Base-by-base conservation (phyloP, 2,888 invertebrate species). In the Onthophagus sagittarius region DNA sequence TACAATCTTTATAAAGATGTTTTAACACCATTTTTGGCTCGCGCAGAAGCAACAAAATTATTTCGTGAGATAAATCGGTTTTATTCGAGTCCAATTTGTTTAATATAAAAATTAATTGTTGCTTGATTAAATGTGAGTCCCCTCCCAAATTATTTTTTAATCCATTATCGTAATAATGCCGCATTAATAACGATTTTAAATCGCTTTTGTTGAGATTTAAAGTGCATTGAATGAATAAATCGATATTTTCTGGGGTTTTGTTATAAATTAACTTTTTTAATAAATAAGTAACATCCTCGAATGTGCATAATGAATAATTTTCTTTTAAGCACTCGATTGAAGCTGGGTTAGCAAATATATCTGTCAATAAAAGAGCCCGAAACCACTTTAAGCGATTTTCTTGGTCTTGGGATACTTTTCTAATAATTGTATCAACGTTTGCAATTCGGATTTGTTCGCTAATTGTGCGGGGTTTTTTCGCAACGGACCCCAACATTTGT, bases 351-450 rank as follows among this genome's bases (percentile, higher is more conserved):
- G 81, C 73, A 62, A 84, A 82, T 33, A 84, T 74, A 71, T 79
- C 74, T 0, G 80, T 81, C 33, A 79, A 80, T 15, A 85, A 70
- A 15, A 85, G 75, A 5, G 83, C 82, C 72, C 78, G 77, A 76
- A 84, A 85, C 85, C 85, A 85, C 13, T 74, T 76, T 62, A 76
- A 79, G 74, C 84, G 84, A 76, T 83, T 77, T 62, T 75, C 63
- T 1, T 76, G 64, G 76, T 82, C 81, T 75, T 79, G 80, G 73
- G 82, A 78, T 3, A 84, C 76, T 75, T 81, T 82, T 15, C 75
- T 74, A 14, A 85, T 81, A n/a, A 84, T 82, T 5, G 77, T 32
- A 53, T 53, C 39, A 23, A 23, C 23, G 74, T 82, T 80, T 3
- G 85, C 83, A 74, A 78, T 76, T 13, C 77, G 73, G 64, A 85